Conservation (phyloP, 2,113 vertebrate species). For the Chamaea fasciata region DNA sequence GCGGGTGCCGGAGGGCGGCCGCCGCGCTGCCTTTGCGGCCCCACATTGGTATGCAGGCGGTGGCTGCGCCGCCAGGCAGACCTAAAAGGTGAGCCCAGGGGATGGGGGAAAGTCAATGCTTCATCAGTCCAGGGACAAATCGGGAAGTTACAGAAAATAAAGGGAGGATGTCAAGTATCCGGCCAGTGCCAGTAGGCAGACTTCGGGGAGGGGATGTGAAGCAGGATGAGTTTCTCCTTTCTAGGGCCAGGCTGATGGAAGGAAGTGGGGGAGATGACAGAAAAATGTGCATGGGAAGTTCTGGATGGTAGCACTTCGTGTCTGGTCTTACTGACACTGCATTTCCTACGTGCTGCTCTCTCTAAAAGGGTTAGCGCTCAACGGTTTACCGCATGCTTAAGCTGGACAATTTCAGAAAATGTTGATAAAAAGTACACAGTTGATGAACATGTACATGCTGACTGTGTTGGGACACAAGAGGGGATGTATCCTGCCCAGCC, state of each 20-base stretch:
- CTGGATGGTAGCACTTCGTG: neutral
- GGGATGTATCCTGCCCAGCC: neutral
- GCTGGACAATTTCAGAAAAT: neutral
- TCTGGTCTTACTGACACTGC: neutral
- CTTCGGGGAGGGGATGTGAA: neutral
- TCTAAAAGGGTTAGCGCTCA: neutral
- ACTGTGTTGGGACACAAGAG: neutral
- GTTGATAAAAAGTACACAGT: neutral
- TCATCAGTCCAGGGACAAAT: neutral
- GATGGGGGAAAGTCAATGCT: neutral
- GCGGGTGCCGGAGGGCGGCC: neutral
- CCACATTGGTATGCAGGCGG: slow-evolving; percentile 51
- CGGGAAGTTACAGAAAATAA: neutral
- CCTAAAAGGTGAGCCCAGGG: slow-evolving; percentile 42
- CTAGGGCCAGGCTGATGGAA: neutral
- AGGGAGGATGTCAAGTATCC: neutral
- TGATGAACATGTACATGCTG: neutral
- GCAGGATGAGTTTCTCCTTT: neutral
- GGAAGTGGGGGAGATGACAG: neutral
- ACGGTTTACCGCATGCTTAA: neutral
- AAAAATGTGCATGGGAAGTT: neutral
- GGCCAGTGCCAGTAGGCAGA: neutral
- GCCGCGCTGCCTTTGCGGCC: slow-evolving; percentile 15
- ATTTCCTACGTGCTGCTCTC: neutral
- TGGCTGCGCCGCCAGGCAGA: slow-evolving; percentile 44